Evolutionary conservation across 2,888 invertebrate genomes (phyloP).

Genomic region (Netelia melanura): DNA sequence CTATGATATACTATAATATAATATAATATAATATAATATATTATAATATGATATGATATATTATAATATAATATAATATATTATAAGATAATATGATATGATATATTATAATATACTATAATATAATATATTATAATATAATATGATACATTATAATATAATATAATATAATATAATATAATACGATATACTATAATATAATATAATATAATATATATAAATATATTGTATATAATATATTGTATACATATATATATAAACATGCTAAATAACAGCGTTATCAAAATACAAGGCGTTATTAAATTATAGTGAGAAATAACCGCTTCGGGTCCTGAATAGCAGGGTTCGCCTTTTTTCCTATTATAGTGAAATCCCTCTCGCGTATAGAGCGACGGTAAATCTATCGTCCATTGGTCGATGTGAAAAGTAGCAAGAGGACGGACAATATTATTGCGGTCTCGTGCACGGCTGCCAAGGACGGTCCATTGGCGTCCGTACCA

Average conservation of each 20-base stretch:
- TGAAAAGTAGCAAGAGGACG: conserved; percentile 55
- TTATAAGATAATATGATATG: no score
- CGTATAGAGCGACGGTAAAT: conserved; percentile 47
- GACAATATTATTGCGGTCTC: conserved; percentile 75
- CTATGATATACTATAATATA: no score
- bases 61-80: no score
- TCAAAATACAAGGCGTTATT: conserved; percentile 74
- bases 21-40: no score
- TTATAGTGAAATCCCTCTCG: conserved; percentile 79
- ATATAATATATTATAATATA: no score
- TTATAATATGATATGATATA: no score
- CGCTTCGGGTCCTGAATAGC: conserved; percentile 78
- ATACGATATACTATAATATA: no score
- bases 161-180: no score
- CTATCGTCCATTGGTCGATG: conserved; percentile 64
- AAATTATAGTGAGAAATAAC: conserved; percentile 80
- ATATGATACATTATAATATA: no score
- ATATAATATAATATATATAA: no score
- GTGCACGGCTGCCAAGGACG: conserved; percentile 78
- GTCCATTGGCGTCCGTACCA: conserved; percentile 77
- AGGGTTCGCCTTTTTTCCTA: conserved; percentile 77
- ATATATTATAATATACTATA: no score
- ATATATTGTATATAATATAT: neutral
- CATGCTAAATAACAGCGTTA: conserved; percentile 62
- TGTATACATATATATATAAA: conserved; percentile 18